Evolutionary conservation across 1,140 invertebrate genomes (phyloP).

Genomic region (Conopomorpha cramerella): DNA sequence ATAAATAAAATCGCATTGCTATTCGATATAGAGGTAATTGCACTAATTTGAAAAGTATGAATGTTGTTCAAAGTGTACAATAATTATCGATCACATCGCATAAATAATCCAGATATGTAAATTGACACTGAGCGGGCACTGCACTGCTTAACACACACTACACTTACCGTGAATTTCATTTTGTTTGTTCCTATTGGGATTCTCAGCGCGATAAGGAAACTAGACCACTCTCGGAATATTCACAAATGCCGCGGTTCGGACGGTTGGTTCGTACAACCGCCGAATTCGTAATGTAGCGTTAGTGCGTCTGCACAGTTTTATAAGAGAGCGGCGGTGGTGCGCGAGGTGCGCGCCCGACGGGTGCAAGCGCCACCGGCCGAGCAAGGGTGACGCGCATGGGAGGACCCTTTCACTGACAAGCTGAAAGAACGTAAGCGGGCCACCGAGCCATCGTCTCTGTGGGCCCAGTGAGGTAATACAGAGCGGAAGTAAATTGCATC

Average conservation of each 20-base stretch:
- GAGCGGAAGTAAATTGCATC: constrained; percentile 23
- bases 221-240: constrained; percentile 37
- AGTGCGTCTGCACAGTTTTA: constrained; percentile 50
- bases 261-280: constrained; percentile 40
- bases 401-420: constrained; percentile 53
- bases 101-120: background rate
- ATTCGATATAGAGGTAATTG: background rate
- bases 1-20: background rate
- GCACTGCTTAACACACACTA: constrained; percentile 9
- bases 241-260: constrained; percentile 22
- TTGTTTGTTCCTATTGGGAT: constrained; percentile 35
- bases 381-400: constrained; percentile 50
- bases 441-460: too few species aligned
- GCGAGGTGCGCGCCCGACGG: constrained; percentile 10
- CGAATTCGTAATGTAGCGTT: constrained; percentile 55
- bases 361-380: constrained; percentile 9
- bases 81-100: background rate
- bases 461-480: background rate
- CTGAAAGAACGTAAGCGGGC: constrained; percentile 52
- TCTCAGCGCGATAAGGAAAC: constrained; percentile 28
- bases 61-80: background rate
- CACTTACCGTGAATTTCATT: constrained; percentile 58
- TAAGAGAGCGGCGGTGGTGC: constrained; percentile 35
- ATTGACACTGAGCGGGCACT: too few species aligned
- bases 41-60: background rate